These are phyloP conservation scores for Caenorhabditis sp. DNA, from an alignment of 2,888 invertebrate genomes.

Conservation along the genomic window DNA sequence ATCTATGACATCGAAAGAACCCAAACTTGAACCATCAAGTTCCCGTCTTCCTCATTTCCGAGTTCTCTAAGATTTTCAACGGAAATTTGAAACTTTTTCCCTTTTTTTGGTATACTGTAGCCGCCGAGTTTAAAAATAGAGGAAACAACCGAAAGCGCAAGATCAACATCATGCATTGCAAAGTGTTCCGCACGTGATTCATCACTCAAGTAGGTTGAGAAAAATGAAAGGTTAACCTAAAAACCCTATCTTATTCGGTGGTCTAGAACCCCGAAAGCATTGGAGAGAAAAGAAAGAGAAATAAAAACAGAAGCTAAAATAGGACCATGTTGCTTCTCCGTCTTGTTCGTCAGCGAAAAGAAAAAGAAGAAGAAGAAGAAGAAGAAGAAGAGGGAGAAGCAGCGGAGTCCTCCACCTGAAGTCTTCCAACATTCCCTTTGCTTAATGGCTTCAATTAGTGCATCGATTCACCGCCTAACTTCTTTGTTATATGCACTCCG, in stretches of 20 bases:
- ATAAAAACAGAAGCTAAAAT: slow-evolving; percentile 35
- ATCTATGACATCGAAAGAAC: too few species aligned
- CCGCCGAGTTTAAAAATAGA: too few species aligned
- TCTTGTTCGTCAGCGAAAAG: slow-evolving; percentile 6
- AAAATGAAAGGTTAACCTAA: too few species aligned
- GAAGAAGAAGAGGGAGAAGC: slow-evolving; percentile 5
- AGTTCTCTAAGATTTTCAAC: not conserved
- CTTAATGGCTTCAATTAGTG: slow-evolving; percentile 62
- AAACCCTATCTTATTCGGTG: too few species aligned
- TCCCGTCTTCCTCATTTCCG: not conserved
- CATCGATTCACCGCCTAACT: slow-evolving; percentile 57
- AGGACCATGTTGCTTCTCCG: slow-evolving; percentile 34
- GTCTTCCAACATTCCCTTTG: slow-evolving; percentile 47
- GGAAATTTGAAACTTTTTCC: slow-evolving; percentile 1
- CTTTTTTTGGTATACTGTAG: too few species aligned
- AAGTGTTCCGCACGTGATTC: slow-evolving; percentile 24
- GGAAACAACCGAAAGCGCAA: too few species aligned
- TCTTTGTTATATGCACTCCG: slow-evolving; percentile 58
- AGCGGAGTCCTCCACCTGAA: slow-evolving; percentile 36
- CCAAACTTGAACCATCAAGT: too few species aligned
- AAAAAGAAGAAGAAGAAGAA: not conserved
- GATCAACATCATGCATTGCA: slow-evolving; percentile 16
- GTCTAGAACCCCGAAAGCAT: not conserved
- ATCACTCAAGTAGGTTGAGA: slow-evolving; percentile 17
- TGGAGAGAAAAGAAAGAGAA: slow-evolving; percentile 29